phyloP scores from a whole-genome alignment of 2,113 vertebrate species.

The Amphiprion percula region DNA sequence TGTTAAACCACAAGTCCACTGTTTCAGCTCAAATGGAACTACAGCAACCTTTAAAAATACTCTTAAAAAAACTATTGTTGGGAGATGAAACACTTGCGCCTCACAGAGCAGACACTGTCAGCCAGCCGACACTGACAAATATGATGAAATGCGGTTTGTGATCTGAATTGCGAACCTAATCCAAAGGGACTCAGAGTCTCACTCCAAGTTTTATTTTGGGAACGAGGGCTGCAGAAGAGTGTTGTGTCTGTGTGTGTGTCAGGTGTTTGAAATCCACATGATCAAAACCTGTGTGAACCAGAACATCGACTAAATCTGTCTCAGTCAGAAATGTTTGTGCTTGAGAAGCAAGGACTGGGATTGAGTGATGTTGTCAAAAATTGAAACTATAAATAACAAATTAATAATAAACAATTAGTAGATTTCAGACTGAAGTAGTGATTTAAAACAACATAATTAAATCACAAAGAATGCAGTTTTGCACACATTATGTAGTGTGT shows the following conservation, averaged over 20 bases:
- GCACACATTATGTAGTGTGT: no score
- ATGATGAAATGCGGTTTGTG: conserved; percentile 16
- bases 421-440: no score
- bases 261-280: conserved; percentile 22
- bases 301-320: conserved; percentile 10
- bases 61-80: neutral
- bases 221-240: conserved; percentile 37
- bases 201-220: conserved; percentile 72
- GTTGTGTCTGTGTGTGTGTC: neutral
- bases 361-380: neutral
- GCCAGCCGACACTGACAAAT: conserved; percentile 4
- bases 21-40: neutral
- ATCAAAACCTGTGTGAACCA: conserved; percentile 36
- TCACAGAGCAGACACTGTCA: conserved; percentile 21
- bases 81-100: neutral
- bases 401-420: neutral
- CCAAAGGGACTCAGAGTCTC: conserved; percentile 48
- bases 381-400: neutral
- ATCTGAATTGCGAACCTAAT: conserved; percentile 45
- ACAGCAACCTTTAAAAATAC: neutral
- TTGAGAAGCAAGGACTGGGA: neutral
- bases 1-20: conserved; percentile 26
- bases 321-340: conserved; percentile 3
- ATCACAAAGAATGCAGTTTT: no score
- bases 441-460: no score